Base-by-base conservation (phyloP, 2,888 invertebrate genomes). In the Hermodice carunculata region DNA sequence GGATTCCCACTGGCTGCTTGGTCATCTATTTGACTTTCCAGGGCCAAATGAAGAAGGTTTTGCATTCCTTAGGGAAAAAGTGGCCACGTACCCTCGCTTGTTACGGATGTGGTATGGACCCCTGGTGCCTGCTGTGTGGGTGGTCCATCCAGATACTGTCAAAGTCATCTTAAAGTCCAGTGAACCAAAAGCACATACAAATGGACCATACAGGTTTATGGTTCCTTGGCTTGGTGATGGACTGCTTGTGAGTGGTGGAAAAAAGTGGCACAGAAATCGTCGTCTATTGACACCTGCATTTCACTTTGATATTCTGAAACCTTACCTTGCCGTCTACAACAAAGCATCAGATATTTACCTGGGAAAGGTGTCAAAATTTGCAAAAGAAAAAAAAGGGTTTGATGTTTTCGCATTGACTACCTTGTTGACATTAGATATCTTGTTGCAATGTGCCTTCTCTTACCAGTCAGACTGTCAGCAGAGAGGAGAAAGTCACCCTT, bases 401-500 rank as follows among this genome's bases (percentile, higher is more conserved):
- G n/a, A n/a, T n/a, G n/a, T n/a, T n/a, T n/a, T n/a, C n/a, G n/a
- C n/a, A n/a, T n/a, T n/a, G n/a, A n/a, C n/a, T n/a, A n/a, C n/a
- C n/a, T n/a, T 77, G 44, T 75, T 71, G 54, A 80, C 80, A 0
- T 63, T 81, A 2, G 78, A 80, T 53, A 74, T 79, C 32, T 76
- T 81, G 8, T 64, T 81, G 14, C 70, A 70, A 48, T 80, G 79
- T 69, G 79, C 79, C 19, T 80, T 81, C 70, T 80, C 81, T 19
- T 80, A 76, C 62, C 71, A 76, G 24, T 71, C 69, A 26, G 73
- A 76, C 56, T 72, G 75, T 19, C 80, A 81, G 53, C 61, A 57
- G 19, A 43, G 31, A 8, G 76, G 78, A 6, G 64, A 61, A 28
- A 61, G 32, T 22, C 73, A 78, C 43, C 79, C 79, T 0, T 80